These are phyloP conservation scores for Sebastes dallii DNA, from an alignment of 2,797 vertebrate species.

Conservation along the genomic window DNA sequence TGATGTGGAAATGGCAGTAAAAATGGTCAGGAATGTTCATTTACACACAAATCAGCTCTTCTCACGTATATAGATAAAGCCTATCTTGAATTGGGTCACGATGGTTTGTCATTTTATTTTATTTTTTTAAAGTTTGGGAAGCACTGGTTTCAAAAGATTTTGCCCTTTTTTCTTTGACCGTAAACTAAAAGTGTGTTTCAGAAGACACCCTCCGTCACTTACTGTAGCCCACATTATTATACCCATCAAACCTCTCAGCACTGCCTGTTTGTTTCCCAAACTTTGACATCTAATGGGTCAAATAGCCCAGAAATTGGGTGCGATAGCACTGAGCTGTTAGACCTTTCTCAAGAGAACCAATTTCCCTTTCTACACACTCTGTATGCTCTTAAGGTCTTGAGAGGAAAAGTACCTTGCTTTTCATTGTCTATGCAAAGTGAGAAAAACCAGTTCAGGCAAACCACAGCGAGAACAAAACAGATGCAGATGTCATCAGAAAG, in stretches of 20 bases:
- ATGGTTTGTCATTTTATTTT: neutral
- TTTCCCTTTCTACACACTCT: slow-evolving; percentile 9
- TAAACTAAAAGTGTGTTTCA: slow-evolving; percentile 18
- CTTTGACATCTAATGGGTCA: slow-evolving; percentile 66
- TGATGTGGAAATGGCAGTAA: no score
- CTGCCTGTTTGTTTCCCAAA: slow-evolving; percentile 59
- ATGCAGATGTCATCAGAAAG: slow-evolving; percentile 36
- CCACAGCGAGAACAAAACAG: slow-evolving; percentile 29
- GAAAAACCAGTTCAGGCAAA: slow-evolving; percentile 44
- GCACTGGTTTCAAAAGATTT: neutral
- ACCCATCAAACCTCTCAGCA: slow-evolving; percentile 54
- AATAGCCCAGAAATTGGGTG: slow-evolving; percentile 64
- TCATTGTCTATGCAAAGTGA: slow-evolving; percentile 43
- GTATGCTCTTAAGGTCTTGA: slow-evolving; percentile 29
- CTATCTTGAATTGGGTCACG: neutral
- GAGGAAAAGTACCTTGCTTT: slow-evolving; percentile 41
- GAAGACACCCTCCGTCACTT: slow-evolving; percentile 16
- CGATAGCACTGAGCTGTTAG: slow-evolving; percentile 47
- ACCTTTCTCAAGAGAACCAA: slow-evolving; percentile 44
- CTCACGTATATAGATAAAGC: neutral
- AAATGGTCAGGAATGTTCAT: neutral
- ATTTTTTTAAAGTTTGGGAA: neutral
- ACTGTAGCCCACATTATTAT: slow-evolving; percentile 14
- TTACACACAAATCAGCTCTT: neutral
- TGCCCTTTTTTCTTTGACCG: neutral